Evolutionary conservation across 2,888 invertebrate species (phyloP).

Genomic region (Limnephilus lunatus): DNA sequence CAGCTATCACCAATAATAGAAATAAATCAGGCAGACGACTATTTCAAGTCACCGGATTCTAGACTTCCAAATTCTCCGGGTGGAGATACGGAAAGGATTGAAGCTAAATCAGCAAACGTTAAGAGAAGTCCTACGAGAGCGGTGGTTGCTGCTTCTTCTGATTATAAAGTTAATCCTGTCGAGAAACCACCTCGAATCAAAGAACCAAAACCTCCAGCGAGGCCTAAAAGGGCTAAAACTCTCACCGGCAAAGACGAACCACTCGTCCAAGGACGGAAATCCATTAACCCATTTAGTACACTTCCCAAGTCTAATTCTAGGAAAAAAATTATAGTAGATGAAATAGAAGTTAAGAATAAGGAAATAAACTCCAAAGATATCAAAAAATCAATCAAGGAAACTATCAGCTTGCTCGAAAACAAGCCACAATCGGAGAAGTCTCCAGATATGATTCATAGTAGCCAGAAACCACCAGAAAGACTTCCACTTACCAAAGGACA

Average conservation of each 20-base stretch:
- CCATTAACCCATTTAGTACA: slow-evolving; percentile 68
- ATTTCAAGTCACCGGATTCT: slow-evolving; percentile 76
- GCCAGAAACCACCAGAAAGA: slow-evolving; percentile 83
- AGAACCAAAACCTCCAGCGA: slow-evolving; percentile 74
- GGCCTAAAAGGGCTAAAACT: slow-evolving; percentile 70
- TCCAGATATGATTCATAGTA: slow-evolving; percentile 83
- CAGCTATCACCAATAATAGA: slow-evolving; percentile 90
- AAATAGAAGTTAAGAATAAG: slow-evolving; percentile 72
- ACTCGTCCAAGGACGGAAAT: slow-evolving; percentile 67
- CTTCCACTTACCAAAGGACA: slow-evolving; percentile 83
- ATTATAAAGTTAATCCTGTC: slow-evolving; percentile 74
- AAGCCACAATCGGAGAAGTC: slow-evolving; percentile 74
- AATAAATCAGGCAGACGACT: slow-evolving; percentile 84
- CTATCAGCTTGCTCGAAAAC: slow-evolving; percentile 75
- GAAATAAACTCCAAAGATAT: slow-evolving; percentile 69
- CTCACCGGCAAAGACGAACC: slow-evolving; percentile 59
- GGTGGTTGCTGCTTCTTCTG: slow-evolving; percentile 67
- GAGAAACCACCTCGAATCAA: slow-evolving; percentile 73
- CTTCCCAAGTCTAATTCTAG: slow-evolving; percentile 69
- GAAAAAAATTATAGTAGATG: slow-evolving; percentile 72
- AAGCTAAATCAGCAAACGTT: slow-evolving; percentile 70
- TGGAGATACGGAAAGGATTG: slow-evolving; percentile 70
- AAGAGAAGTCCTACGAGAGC: slow-evolving; percentile 66
- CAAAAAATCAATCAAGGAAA: slow-evolving; percentile 76
- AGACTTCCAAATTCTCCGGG: slow-evolving; percentile 70